Base-by-base conservation (phyloP, 2,888 invertebrate genomes). In the Apotomis betuletana region DNA sequence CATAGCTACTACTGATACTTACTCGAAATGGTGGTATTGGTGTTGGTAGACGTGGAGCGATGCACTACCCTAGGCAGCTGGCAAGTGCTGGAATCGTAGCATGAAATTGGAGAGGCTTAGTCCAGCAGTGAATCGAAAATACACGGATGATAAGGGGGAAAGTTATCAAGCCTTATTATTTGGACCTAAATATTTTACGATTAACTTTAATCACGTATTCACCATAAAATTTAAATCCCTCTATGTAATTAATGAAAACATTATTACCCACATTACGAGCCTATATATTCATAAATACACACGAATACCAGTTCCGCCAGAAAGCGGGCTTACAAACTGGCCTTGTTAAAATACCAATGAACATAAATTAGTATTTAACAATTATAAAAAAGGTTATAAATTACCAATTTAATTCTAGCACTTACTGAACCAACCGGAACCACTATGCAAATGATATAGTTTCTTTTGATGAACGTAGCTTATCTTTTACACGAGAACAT, bases 331-430 rank as follows among this genome's bases (percentile, higher is more conserved):
- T 59, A 59, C 52, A 46, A 64, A 64, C 27, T 60, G 15, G 67
- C 8, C 60, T 70, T 52, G 44, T 65, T 70, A 54, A 55, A 65
- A 61, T 12, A 51, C 60, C 54, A 59, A 70, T 64, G 41, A 59
- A 59, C 38, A 67, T 67, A 49, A 67, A 70, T 65, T 60, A 49
- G 12, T 60, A 60, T 55, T 55, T 59, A 41, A 46, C 52, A 15
- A 27, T 67, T 54, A 41, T 63, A 64, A 59, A 69, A 27, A 69
- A 51, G 0, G 27, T 49, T 51, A 67, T 70, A 65, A 64, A 64
- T 10, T 65, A 15, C 10, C 15, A 49, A 70, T 38, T 70, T 15
- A 59, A 54, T 13, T 13, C 41, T 27, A 57, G 9, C 58, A 59
- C 67, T 58, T 59, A 67, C n/a, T n/a, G 10, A 55, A 55, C 41